These are phyloP conservation scores for Bicyclus anynana DNA, from an alignment of 1,140 invertebrate genomes.

Conservation along the genomic window DNA sequence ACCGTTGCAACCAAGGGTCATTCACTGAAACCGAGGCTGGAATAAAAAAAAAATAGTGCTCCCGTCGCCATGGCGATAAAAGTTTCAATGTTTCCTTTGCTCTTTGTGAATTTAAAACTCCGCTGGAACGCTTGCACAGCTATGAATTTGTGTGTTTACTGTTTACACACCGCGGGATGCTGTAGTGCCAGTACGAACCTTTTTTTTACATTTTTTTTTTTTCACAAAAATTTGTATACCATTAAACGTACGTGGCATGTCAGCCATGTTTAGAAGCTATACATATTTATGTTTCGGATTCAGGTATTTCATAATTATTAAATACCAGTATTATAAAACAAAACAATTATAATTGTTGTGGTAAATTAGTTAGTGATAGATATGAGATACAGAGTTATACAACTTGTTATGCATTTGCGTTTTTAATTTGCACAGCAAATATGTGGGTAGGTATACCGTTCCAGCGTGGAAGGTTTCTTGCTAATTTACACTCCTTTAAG, in stretches of 20 bases:
- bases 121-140: not conserved
- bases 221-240: not conserved
- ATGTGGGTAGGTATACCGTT: too few species aligned
- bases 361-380: too few species aligned
- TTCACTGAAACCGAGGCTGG: not conserved
- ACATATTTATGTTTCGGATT: too few species aligned
- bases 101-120: conserved; percentile 6
- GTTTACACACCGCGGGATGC: conserved; percentile 1
- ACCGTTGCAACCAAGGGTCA: not conserved
- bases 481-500: too few species aligned
- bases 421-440: too few species aligned
- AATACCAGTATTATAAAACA: too few species aligned
- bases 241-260: not conserved
- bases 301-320: too few species aligned
- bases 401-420: too few species aligned
- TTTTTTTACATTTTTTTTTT: not conserved
- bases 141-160: conserved; percentile 1
- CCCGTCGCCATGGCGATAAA: not conserved
- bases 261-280: too few species aligned
- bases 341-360: too few species aligned
- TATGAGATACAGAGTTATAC: too few species aligned
- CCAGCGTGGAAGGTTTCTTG: too few species aligned
- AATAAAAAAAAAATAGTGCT: conserved; percentile 3
- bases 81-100: conserved; percentile 8
- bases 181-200: not conserved